Evolutionary conservation across 2,888 invertebrate species (phyloP), one percentile per base, ranked within the genome.

Genomic region (Gasteruption jaculator): DNA sequence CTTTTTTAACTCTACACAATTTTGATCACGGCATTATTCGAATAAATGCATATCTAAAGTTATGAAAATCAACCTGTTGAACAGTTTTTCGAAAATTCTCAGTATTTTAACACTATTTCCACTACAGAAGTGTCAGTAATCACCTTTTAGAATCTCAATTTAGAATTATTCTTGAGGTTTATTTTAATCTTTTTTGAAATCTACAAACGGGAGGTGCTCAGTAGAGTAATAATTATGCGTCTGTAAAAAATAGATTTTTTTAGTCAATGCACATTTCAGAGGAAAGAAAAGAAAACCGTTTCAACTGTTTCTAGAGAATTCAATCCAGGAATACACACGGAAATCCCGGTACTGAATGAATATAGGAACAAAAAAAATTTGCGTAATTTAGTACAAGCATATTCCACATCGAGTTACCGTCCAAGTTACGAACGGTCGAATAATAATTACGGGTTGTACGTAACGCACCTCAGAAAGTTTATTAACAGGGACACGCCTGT

Each of bases 341-440:
- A 68, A 54, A 38, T 63, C 14, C 65, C 66, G 27, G 48, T 37
- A 19, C 54, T 62, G 1, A 57, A 59, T 38, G 56, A 57, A 37
- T 67, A 60, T 26, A 52, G 57, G 33, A 55, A 60, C 33, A 46
- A 52, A 4, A 61, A 62, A 16, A 62, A 63, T 57, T 46, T 63
- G 4, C 47, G 65, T 40, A 64, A 66, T 53, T 59, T 65, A 38
- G 52, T 70, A 14, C 61, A 58, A 48, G 68, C 66, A 1, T 70
- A 67, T 41, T 64, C 69, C 5, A 70, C 70, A 2, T 65, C 69
- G 14, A 63, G 63, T 47, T 52, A 67, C 45, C 52, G 63, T 11
- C 60, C 60, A 15, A 63, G 67, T 44, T 68, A 60, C 34, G 68
- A 68, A 48, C 52, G 56, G 41, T 38, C 36, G n/a, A 53, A 55